Conservation (phyloP, 2,888 invertebrate species). For the Pyrocoelia pectoralis region DNA sequence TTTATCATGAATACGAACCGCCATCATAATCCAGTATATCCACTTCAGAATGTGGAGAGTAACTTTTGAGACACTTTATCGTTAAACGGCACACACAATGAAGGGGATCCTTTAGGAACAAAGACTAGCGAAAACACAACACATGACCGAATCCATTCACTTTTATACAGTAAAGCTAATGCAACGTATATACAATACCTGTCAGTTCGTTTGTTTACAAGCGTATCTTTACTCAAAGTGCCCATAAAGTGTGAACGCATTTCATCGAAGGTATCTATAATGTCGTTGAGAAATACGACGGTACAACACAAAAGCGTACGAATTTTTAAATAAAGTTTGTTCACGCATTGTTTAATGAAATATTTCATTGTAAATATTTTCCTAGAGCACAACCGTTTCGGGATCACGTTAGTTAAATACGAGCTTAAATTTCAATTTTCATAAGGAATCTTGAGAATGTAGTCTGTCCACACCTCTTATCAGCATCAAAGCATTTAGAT, state of each 20-base stretch:
- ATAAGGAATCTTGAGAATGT: constrained; percentile 53
- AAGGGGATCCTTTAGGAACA: constrained; percentile 19
- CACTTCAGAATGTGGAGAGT: not conserved
- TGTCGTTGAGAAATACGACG: not conserved
- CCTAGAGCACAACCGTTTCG: not conserved
- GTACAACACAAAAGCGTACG: not conserved
- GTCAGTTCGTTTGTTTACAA: constrained; percentile 23
- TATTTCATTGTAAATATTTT: constrained; percentile 17
- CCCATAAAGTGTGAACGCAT: constrained; percentile 32
- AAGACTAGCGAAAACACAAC: constrained; percentile 27
- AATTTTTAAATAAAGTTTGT: constrained; percentile 4
- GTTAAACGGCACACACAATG: constrained; percentile 15
- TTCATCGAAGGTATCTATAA: constrained; percentile 5
- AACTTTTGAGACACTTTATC: constrained; percentile 15
- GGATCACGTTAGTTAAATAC: not conserved
- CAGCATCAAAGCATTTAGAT: constrained; percentile 18
- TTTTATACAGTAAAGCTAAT: constrained; percentile 24
- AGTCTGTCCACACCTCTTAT: constrained; percentile 50
- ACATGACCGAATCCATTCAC: constrained; percentile 29
- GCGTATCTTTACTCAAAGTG: constrained; percentile 30
- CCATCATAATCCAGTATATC: not conserved
- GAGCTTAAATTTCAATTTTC: constrained; percentile 42
- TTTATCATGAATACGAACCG: not conserved
- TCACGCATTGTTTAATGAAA: constrained; percentile 15
- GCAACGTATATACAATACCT: constrained; percentile 28